Conservation (phyloP, 2,113 vertebrate species). For the Ranitomeya imitator region DNA sequence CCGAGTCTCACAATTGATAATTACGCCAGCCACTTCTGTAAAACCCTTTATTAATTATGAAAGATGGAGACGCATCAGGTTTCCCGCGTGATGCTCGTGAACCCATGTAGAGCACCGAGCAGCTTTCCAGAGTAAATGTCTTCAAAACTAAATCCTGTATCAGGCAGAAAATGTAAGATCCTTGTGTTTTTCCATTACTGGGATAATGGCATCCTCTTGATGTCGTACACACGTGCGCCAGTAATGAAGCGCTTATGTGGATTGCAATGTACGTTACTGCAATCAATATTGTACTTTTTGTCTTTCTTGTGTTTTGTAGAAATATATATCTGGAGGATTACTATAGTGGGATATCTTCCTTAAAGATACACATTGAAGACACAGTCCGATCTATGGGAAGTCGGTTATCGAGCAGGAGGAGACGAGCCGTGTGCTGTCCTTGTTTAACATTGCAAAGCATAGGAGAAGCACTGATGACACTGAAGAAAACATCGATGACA, state of each 20-base stretch:
- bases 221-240: not conserved
- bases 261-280: not conserved
- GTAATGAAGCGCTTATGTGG: not conserved
- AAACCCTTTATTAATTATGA: conserved; percentile 41
- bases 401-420: no score
- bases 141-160: not conserved
- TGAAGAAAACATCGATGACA: no score
- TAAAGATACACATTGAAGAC: not conserved
- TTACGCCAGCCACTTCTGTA: not conserved
- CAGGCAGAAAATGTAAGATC: not conserved
- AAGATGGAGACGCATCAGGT: not conserved
- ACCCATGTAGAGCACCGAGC: not conserved
- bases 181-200: not conserved
- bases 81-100: not conserved
- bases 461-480: no score
- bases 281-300: not conserved
- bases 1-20: not conserved
- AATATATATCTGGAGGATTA: not conserved
- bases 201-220: not conserved
- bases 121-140: not conserved
- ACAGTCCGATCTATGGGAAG: no score
- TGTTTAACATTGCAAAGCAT: no score
- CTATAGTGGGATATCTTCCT: not conserved
- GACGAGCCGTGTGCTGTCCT: no score
- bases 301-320: not conserved